Base-by-base conservation (phyloP, 2,888 invertebrate species). In the Conchocele bisecta region DNA sequence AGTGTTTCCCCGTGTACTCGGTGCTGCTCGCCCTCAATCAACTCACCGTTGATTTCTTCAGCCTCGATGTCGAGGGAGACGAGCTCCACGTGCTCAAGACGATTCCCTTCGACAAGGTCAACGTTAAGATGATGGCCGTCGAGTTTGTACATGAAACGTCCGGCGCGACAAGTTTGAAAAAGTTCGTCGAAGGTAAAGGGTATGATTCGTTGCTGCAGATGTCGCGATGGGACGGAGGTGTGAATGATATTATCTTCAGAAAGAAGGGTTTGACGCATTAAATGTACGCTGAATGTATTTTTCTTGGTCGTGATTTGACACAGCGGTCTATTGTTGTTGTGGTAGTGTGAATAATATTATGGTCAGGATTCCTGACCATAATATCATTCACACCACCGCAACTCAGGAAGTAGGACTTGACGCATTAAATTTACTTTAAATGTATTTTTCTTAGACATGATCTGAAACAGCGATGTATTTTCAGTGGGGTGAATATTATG, bases 1-100 rank as follows among this genome's bases (percentile, higher is more conserved):
- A 95, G 89, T 96, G 96, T 91, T 95, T 96, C 89, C 96, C 96
- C 63, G 92, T 97, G 73, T 95, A 95, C 89, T 96, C 96, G 1
- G 93, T 96, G 75, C 92, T 96, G 89, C 91, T 95, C 83, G 96
- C 96, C 50, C 95, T 95, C 75, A 95, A 95, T 87, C 93, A 94
- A 51, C 93, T 94, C 9, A 92, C 92, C 92, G n/a, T n/a, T n/a
- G n/a, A n/a, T n/a, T n/a, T n/a, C n/a, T n/a, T n/a, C n/a, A n/a
- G n/a, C n/a, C n/a, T 96, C 73, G 94, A 93, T 71, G 93, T 94
- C 0, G 92, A 91, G 28, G 92, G 93, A 1, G 89, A 90, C 41
- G 93, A 93, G 83, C 86, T 93, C 20, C 90, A 91, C 7, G 93
- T 94, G 6, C 90, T 94, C 50, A 91, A 90, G 61, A 93, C 94